Evolutionary conservation across 1,140 invertebrate species (phyloP).

Genomic region (Neoseiulus cucumeris): DNA sequence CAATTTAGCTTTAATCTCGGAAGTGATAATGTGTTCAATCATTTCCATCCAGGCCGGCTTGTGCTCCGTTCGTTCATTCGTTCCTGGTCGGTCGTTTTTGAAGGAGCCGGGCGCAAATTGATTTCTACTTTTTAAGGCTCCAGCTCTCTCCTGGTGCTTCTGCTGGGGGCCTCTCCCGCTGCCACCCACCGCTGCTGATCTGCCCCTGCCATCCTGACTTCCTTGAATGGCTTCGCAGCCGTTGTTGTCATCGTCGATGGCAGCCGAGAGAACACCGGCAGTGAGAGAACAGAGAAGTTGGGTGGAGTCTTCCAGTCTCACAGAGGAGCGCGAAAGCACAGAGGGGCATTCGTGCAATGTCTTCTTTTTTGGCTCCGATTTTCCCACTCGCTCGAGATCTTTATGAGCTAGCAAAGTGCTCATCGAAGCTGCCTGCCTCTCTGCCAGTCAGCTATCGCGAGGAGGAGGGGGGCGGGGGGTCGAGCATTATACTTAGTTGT

Average conservation of each 20-base stretch:
- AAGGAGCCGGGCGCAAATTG: not conserved
- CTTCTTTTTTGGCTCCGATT: not conserved
- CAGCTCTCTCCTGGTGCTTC: not conserved
- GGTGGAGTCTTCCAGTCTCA: not conserved
- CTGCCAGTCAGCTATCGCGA: not conserved
- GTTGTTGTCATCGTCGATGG: not conserved
- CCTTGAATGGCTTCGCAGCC: not conserved
- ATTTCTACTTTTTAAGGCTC: conserved; percentile 10
- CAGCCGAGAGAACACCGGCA: not conserved
- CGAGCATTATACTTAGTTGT: conserved; percentile 8
- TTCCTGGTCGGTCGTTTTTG: not conserved
- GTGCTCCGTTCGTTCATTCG: not conserved
- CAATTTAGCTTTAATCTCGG: no score
- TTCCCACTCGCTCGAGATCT: not conserved
- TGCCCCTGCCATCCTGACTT: not conserved
- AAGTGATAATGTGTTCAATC: no score
- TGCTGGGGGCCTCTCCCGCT: not conserved
- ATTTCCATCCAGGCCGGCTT: not conserved
- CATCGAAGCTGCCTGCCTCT: not conserved
- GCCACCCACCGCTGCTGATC: not conserved
- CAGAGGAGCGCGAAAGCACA: not conserved
- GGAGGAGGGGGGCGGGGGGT: not conserved
- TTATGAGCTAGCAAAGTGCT: conserved; percentile 10
- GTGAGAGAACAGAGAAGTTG: not conserved
- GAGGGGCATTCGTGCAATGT: not conserved